A percentile compares a stretch with the other conserved stretches of the same genome.
phyloP scores from a whole-genome alignment of 2,113 vertebrate genomes.

The Malurus melanocephalus region DNA sequence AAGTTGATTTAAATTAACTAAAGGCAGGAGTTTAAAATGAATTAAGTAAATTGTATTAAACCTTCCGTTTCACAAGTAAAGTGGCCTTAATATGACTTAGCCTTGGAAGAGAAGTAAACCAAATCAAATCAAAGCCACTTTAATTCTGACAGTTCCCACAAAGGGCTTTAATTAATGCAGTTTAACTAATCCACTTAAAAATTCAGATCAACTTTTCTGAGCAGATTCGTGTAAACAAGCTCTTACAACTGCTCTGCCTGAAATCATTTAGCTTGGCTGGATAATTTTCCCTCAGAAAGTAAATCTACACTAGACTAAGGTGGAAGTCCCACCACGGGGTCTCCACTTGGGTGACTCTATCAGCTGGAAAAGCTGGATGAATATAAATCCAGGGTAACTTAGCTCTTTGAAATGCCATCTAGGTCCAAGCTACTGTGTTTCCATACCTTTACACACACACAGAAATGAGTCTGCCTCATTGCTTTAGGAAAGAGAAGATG shows the following conservation, averaged over 20 bases:
- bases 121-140: constrained; percentile 52
- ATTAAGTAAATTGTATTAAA: constrained; percentile 46
- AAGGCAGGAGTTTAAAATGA: constrained; percentile 40
- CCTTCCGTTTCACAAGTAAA: constrained; percentile 2
- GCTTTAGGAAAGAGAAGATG: not conserved
- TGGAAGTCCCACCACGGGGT: not conserved
- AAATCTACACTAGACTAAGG: not conserved
- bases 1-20: constrained; percentile 52
- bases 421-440: not conserved
- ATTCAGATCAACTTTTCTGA: constrained; percentile 49
- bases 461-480: not conserved
- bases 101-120: constrained; percentile 41
- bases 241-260: not conserved
- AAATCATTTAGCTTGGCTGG: not conserved
- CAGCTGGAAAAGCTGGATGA: not conserved
- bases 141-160: constrained; percentile 31
- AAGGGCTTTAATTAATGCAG: constrained; percentile 46
- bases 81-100: constrained; percentile 39
- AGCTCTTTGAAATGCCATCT: not conserved
- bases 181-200: constrained; percentile 51
- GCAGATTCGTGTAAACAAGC: not conserved
- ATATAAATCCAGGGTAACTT: not conserved
- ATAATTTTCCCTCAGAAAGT: not conserved
- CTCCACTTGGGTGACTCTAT: not conserved
- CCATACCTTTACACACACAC: not conserved